Percentiles rank a stretch among this genome's conserved stretches.
These are phyloP conservation scores for Dilophus febrilis DNA, from an alignment of 2,888 invertebrate species.

Conservation along the genomic window DNA sequence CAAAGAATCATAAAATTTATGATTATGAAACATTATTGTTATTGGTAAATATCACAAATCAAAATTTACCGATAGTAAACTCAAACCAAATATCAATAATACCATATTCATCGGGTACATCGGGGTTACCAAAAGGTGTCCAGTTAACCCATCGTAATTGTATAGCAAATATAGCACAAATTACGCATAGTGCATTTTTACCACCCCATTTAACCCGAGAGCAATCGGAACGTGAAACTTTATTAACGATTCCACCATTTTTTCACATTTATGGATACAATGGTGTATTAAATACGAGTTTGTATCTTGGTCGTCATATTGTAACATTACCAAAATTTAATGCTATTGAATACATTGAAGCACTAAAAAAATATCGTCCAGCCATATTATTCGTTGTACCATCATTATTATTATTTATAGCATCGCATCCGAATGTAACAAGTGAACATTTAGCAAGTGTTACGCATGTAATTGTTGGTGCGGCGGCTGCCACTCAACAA, in stretches of 20 bases:
- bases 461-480: slow-evolving; percentile 48
- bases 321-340: slow-evolving; percentile 54
- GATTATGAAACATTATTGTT: slow-evolving; percentile 28
- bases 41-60: slow-evolving; percentile 30
- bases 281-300: slow-evolving; percentile 42
- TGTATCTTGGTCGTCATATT: slow-evolving; percentile 41
- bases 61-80: slow-evolving; percentile 27
- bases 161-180: slow-evolving; percentile 29
- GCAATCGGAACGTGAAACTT: slow-evolving; percentile 28
- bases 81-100: slow-evolving; percentile 37
- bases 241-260: slow-evolving; percentile 52
- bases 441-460: slow-evolving; percentile 47
- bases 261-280: slow-evolving; percentile 67
- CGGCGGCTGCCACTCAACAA: slow-evolving; percentile 52
- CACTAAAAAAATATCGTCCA: slow-evolving; percentile 41
- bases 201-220: slow-evolving; percentile 20
- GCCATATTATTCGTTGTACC: slow-evolving; percentile 54
- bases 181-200: slow-evolving; percentile 15
- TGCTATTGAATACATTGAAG: slow-evolving; percentile 52
- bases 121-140: slow-evolving; percentile 1
- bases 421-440: slow-evolving; percentile 50
- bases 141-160: slow-evolving; percentile 19
- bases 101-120: slow-evolving; percentile 33
- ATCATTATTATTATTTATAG: slow-evolving; percentile 56
- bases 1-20: neutral